Base-by-base conservation (phyloP, 2,113 vertebrate species). In the Clarias macrocephalus region DNA sequence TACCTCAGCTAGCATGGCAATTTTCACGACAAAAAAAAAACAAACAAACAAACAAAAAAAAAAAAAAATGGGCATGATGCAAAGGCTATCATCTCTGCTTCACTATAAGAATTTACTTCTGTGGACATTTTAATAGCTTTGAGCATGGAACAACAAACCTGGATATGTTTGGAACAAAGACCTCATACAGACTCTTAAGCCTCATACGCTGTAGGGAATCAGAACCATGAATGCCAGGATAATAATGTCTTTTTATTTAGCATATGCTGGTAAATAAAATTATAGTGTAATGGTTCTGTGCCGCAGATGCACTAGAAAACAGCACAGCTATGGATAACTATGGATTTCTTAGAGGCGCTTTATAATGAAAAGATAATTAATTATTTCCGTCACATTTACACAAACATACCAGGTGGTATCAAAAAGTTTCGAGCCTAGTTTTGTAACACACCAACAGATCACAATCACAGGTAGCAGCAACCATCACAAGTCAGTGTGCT, bases 91-190 rank as follows among this genome's bases (percentile, higher is more conserved):
- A 91, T 86, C 37, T 91, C 66, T 25, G 54, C 60, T 92, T 90
- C 72, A 86, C 12, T 80, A 89, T 89, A 92, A 89, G 48, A 91
- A 92, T 89, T 91, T 77, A 85, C 59, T 60, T 76, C 62, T 59
- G 7, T 4, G 56, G 10, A 81, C 28, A 88, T 65, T 87, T 72
- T 93, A 93, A 94, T 93, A 93, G 91, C 89, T 80, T 56, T 89
- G 60, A 89, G 85, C 87, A 89, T 37, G 87, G 88, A 80, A 93
- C 85, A 90, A 91, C 83, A 93, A 90, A 92, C 89, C 84, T 48
- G 88, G 65, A 90, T 92, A 82, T 83, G 83, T 88, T 90, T 76
- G 81, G 83, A 88, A 66, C 84, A 89, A 48, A 89, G 76, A 81
- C 86, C 89, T 56, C 66, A 33, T 21, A 82, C 65, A 86, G 48